Percentiles rank a stretch among this genome's conserved stretches.
Conservation (phyloP, 2,888 invertebrate species). For the Shargacucullia verbasci region DNA sequence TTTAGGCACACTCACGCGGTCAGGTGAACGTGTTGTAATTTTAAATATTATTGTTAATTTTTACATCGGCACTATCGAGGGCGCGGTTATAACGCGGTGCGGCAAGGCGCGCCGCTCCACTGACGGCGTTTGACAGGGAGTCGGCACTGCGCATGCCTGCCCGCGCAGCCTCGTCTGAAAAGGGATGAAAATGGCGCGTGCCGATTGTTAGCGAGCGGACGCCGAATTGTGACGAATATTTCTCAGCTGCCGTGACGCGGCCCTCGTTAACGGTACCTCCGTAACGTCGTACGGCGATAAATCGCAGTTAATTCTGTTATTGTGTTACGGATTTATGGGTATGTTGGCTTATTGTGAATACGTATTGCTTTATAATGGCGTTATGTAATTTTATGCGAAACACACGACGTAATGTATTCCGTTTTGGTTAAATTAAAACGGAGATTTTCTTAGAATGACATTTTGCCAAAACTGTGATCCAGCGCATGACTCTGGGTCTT, state of each 20-base stretch:
- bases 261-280: slow-evolving; percentile 78
- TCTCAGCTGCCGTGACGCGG: slow-evolving; percentile 73
- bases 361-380: slow-evolving; percentile 58
- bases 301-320: slow-evolving; percentile 85
- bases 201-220: slow-evolving; percentile 66
- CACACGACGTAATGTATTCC: slow-evolving; percentile 33
- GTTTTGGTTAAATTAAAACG: slow-evolving; percentile 36
- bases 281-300: slow-evolving; percentile 77
- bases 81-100: slow-evolving; percentile 76
- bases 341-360: slow-evolving; percentile 70
- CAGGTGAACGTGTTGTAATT: slow-evolving; percentile 48
- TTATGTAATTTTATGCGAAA: slow-evolving; percentile 52
- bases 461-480: slow-evolving; percentile 5
- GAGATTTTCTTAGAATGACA: slow-evolving; percentile 5
- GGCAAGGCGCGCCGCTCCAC: slow-evolving; percentile 77
- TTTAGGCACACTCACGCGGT: slow-evolving; percentile 40
- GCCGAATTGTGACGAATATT: slow-evolving; percentile 75
- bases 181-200: slow-evolving; percentile 73
- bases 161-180: slow-evolving; percentile 78
- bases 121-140: slow-evolving; percentile 76
- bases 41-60: slow-evolving; percentile 56
- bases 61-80: slow-evolving; percentile 57
- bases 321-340: slow-evolving; percentile 76
- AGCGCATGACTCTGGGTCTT: background rate
- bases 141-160: slow-evolving; percentile 80